Evolutionary conservation across 2,888 invertebrate genomes (phyloP).

Genomic region (Aplocera efformata): DNA sequence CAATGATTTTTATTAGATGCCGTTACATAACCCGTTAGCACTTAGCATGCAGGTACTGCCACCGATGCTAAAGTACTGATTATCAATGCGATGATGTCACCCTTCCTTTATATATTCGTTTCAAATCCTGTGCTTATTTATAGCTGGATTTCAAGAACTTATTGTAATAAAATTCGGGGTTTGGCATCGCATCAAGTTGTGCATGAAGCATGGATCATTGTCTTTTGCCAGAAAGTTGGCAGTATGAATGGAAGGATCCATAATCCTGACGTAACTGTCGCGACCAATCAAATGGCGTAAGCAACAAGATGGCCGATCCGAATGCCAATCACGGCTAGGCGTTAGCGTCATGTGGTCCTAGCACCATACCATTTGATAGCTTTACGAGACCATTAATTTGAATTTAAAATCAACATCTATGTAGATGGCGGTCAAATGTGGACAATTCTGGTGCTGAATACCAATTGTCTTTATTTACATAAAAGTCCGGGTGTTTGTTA

Average conservation of each 20-base stretch:
- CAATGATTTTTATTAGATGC: slow-evolving; percentile 21
- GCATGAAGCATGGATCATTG: slow-evolving; percentile 15
- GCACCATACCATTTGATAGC: slow-evolving; percentile 73
- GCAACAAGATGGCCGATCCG: slow-evolving; percentile 67
- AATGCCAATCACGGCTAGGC: slow-evolving; percentile 66
- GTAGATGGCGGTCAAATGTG: slow-evolving; percentile 78
- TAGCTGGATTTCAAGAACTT: slow-evolving; percentile 21
- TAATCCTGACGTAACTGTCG: slow-evolving; percentile 49
- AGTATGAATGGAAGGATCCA: slow-evolving; percentile 48
- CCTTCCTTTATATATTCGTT: slow-evolving; percentile 27
- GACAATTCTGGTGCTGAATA: slow-evolving; percentile 69
- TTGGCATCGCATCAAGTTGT: slow-evolving; percentile 20
- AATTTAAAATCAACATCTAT: slow-evolving; percentile 75
- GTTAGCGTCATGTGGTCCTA: slow-evolving; percentile 67
- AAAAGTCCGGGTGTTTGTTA: slow-evolving; percentile 77
- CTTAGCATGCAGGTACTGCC: slow-evolving; percentile 26
- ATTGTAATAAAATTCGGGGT: slow-evolving; percentile 19
- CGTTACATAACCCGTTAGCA: slow-evolving; percentile 29
- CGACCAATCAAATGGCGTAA: slow-evolving; percentile 48
- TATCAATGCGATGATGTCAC: slow-evolving; percentile 31
- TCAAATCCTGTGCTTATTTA: slow-evolving; percentile 21
- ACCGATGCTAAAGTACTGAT: slow-evolving; percentile 28
- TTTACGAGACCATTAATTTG: slow-evolving; percentile 77
- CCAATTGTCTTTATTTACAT: slow-evolving; percentile 74
- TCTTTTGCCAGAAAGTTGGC: slow-evolving; percentile 14